phyloP scores from a whole-genome alignment of 1,140 invertebrate genomes.

The Drosophila pectinifera region DNA sequence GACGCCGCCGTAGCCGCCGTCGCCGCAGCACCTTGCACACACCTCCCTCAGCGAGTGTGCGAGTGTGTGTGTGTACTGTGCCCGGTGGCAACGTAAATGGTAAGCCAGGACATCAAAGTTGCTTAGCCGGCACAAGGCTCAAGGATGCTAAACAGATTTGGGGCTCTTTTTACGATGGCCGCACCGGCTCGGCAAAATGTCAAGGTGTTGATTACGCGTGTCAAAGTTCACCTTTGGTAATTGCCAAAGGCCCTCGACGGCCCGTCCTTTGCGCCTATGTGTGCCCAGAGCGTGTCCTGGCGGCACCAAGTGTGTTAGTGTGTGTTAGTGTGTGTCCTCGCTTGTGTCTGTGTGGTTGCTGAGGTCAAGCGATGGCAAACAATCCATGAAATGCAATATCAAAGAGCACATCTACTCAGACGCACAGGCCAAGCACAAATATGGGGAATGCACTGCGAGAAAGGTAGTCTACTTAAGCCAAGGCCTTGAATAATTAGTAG shows the following conservation, averaged over 20 bases:
- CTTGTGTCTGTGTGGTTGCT: slow-evolving; percentile 27
- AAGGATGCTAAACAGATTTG: slow-evolving; percentile 66
- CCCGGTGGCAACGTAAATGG: slow-evolving; percentile 14
- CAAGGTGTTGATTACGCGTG: slow-evolving; percentile 69
- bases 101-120: slow-evolving; percentile 41
- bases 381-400: slow-evolving; percentile 64
- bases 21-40: not conserved
- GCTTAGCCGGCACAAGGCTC: slow-evolving; percentile 22
- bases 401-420: slow-evolving; percentile 18
- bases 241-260: slow-evolving; percentile 41
- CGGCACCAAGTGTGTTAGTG: too few relatives aligned
- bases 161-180: slow-evolving; percentile 12
- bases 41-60: slow-evolving; percentile 5
- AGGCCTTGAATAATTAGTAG: too few relatives aligned
- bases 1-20: not conserved
- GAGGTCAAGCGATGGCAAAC: slow-evolving; percentile 46
- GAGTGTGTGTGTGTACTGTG: slow-evolving; percentile 40
- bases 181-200: slow-evolving; percentile 21
- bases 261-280: not conserved
- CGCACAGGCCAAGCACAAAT: slow-evolving; percentile 17
- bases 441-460: not conserved
- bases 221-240: slow-evolving; percentile 48
- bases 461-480: too few relatives aligned
- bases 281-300: slow-evolving; percentile 2
- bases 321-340: slow-evolving; percentile 6